Base-by-base conservation (phyloP, 2,888 invertebrate genomes). In the Lucinisca nassula region DNA sequence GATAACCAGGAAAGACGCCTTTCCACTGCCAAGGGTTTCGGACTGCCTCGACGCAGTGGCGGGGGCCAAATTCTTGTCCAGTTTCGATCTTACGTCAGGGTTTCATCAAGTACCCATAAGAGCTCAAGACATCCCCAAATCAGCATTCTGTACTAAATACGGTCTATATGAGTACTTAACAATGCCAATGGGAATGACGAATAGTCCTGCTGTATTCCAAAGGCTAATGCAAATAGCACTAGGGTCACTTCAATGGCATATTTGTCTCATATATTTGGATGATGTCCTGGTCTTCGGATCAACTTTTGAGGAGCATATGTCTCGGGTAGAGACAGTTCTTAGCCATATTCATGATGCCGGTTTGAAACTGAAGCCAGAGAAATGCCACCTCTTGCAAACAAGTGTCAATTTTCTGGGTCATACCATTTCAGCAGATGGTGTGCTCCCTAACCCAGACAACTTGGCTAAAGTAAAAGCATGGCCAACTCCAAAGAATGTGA, bases 231-330 rank as follows among this genome's bases (percentile, higher is more conserved):
- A 77, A 70, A 51, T 40, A 35, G 73, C 67, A n/a, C 37, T 76
- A 35, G 35, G 2, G 51, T 78, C 84, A 35, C 27, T 89, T 37
- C 86, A 90, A n/a, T 91, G 90, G 87, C 84, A 92, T 55, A 87
- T 82, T 12, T 58, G 78, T 4, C 76, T 91, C 8, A 74, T 90
- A 10, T 92, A 92, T 79, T 38, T 92, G 24, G 92, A 92, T 78
- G 92, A 91, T 49, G 83, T 91, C 0, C 49, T 91, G 14, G 85
- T 88, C 17, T 89, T 82, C 38, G 79, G 82, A 21, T 35, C 72
- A 12, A 72, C 76, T 14, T 85, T 91, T 76, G 79, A 88, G 0
- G 70, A 79, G 38, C 92, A 91, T 58, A 40, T 91, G 12, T 24
- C 55, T 49, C 78, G 89, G 38, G 32, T 90, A 0, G 58, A 72